These are phyloP conservation scores for Phortica magna DNA, from an alignment of 2,888 invertebrate species.

Conservation along the genomic window DNA sequence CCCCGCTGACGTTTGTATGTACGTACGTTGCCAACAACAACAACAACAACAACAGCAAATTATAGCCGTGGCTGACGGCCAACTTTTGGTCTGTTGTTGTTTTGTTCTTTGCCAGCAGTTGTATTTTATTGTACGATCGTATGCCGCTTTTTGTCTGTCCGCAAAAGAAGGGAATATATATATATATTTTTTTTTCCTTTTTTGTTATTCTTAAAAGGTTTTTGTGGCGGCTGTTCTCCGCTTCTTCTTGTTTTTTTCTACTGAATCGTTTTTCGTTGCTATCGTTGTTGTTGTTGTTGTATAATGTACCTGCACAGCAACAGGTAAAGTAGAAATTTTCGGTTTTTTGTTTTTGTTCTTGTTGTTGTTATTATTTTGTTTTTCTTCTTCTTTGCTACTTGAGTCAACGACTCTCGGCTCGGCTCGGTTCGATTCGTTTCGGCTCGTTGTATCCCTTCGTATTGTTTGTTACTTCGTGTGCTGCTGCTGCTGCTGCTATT, in stretches of 20 bases:
- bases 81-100: conserved; percentile 28
- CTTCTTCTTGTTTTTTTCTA: conserved; percentile 34
- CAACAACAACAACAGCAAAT: no score
- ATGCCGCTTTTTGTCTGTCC: conserved; percentile 11
- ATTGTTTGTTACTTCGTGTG: no score
- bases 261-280: conserved; percentile 36
- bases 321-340: conserved; percentile 70
- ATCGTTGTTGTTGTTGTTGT: not conserved
- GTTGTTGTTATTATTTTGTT: conserved; percentile 47
- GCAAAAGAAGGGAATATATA: no score
- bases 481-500: no score
- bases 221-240: conserved; percentile 58
- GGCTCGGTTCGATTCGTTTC: conserved; percentile 51
- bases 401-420: conserved; percentile 18
- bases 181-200: not conserved
- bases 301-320: conserved; percentile 59
- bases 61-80: not conserved
- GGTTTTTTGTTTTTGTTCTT: conserved; percentile 61
- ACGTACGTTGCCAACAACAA: not conserved
- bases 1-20: not conserved
- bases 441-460: not conserved
- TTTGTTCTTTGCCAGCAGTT: conserved; percentile 56
- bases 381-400: conserved; percentile 36
- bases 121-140: conserved; percentile 20
- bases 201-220: conserved; percentile 67